Percentiles rank a stretch among this genome's conserved stretches.
Conservation (phyloP, 2,888 invertebrate species). For the Cabera pusaria region DNA sequence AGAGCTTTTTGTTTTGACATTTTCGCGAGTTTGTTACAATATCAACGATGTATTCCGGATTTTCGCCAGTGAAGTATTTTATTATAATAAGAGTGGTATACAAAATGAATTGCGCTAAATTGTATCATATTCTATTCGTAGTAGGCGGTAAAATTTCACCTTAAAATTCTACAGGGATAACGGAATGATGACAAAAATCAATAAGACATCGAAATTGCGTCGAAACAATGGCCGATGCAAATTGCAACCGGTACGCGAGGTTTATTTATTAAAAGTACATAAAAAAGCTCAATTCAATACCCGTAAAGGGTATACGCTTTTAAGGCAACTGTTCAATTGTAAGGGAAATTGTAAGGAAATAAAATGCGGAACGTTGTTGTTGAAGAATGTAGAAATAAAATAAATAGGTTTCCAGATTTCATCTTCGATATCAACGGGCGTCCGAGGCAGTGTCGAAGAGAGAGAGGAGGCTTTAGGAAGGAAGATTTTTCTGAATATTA, state of each 20-base stretch:
- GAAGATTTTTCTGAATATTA: too few relatives aligned
- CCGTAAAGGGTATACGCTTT: constrained; percentile 59
- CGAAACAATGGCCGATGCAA: constrained; percentile 78
- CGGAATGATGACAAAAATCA: constrained; percentile 47
- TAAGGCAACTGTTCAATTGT: constrained; percentile 58
- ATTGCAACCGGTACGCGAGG: constrained; percentile 57
- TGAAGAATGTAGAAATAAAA: constrained; percentile 42
- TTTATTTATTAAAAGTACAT: constrained; percentile 60
- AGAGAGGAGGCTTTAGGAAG: too few relatives aligned
- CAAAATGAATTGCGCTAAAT: too few relatives aligned
- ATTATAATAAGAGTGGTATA: too few relatives aligned
- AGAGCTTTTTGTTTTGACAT: too few relatives aligned
- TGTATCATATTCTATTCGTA: too few relatives aligned
- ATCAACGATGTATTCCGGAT: too few relatives aligned
- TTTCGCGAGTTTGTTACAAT: too few relatives aligned
- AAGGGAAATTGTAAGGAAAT: constrained; percentile 41
- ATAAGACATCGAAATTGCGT: constrained; percentile 65
- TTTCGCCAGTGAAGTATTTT: too few relatives aligned
- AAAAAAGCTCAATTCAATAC: constrained; percentile 63
- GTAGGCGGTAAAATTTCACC: constrained; percentile 4
- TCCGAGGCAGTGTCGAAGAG: too few relatives aligned
- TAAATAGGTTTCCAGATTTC: too few relatives aligned
- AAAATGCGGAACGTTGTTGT: constrained; percentile 50
- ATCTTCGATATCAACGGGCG: too few relatives aligned
- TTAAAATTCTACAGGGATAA: constrained; percentile 13